These are phyloP conservation scores for Calyptomena viridis DNA, from an alignment of 2,113 vertebrate species.

Conservation along the genomic window DNA sequence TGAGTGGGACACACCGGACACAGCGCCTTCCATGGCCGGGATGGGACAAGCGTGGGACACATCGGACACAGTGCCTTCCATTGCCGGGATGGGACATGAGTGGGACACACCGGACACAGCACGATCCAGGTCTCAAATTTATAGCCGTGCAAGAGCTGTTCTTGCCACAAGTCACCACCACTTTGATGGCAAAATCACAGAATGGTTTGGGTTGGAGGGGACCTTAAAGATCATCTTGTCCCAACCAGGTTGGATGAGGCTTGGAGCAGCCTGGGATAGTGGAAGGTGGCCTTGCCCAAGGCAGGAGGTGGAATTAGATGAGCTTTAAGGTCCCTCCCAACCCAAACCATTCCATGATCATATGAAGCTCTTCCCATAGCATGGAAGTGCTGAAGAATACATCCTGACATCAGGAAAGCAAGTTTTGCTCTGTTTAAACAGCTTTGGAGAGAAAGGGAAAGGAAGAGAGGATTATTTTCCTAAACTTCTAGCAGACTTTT, in stretches of 20 bases:
- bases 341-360: not conserved
- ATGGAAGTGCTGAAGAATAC: not conserved
- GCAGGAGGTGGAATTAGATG: not conserved
- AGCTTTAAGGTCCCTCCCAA: not conserved
- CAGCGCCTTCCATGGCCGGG: too few species aligned
- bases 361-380: not conserved
- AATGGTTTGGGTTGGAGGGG: not conserved
- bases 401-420: not conserved
- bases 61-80: accelerated
- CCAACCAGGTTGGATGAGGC: not conserved
- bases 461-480: not conserved
- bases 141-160: not conserved
- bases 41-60: not conserved
- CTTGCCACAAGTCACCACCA: not conserved
- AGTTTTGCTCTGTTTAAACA: not conserved
- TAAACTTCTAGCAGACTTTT: not conserved
- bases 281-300: not conserved
- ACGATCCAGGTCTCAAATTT: accelerated
- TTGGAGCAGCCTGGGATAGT: not conserved
- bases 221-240: not conserved
- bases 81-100: accelerated
- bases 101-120: accelerated
- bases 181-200: not conserved
- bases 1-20: not conserved
- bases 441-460: not conserved